Evolutionary conservation across 2,888 invertebrate genomes (phyloP), one percentile per base, ranked within the genome.

Genomic region (Drosophila austrosaltans): DNA sequence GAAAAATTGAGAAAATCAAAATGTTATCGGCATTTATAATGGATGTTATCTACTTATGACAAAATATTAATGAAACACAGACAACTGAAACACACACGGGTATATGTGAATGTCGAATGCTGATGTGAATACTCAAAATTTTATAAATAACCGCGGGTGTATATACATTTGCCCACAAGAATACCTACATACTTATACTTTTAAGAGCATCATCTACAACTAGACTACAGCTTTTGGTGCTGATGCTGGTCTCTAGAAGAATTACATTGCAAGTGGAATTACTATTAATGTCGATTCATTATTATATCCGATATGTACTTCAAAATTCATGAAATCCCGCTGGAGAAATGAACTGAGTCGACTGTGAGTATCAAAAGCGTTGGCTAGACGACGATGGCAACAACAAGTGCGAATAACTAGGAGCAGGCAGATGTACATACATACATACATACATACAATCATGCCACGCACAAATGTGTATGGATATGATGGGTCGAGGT

Each of bases 101-200:
- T 25, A 48, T 48, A 48, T 48, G 48, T 48, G 48, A 48, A 48
- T 48, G 22, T 48, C 48, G 48, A 48, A 48, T 48, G 48, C 48
- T 48, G 48, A 48, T 54, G 7, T 22, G 28, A 59, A 64, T 66
- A 22, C 40, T 59, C 30, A 36, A 60, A 30, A 53, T 48, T 57
- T 53, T 63, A 67, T 61, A 63, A 48, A 67, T 67, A 60, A 40
- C 56, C 39, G 28, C 12, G 36, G 63, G 60, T 40, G 58, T 56
- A 56, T 44, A 39, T 48, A 16, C 20, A 56, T 40, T 59, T 56
- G 32, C 28, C 32, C n/a, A 36, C 32, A 8, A 16, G 65, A 28
- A 66, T 66, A 66, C 12, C 60, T 53, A 64, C 28, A 71, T 57
- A 53, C 16, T 53, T 59, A 63, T 68, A 70, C 20, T 20, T 39